A percentile compares a stretch with the other conserved stretches of the same genome.
phyloP scores from a whole-genome alignment of 1,140 invertebrate species.

The Sycophila sp. region DNA sequence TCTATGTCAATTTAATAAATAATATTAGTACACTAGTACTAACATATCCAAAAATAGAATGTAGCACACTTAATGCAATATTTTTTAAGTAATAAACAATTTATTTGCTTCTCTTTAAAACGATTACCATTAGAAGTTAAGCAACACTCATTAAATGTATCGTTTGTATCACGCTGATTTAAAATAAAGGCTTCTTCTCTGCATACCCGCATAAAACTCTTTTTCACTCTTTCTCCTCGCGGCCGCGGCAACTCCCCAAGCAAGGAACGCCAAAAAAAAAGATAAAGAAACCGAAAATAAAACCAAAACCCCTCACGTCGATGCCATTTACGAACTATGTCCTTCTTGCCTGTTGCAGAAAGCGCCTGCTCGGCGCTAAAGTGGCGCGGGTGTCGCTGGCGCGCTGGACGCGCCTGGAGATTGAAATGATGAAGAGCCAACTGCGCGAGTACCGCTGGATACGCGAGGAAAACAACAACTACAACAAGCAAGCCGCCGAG shows the following conservation, averaged over 20 bases:
- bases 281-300: too few relatives aligned
- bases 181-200: too few relatives aligned
- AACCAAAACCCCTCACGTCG: neutral
- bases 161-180: neutral
- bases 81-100: too few relatives aligned
- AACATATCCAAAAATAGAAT: too few relatives aligned
- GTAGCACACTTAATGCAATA: too few relatives aligned
- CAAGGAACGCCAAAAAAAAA: neutral
- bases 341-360: conserved; percentile 24
- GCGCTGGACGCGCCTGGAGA: conserved; percentile 25
- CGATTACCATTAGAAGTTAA: neutral
- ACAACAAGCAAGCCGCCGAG: neutral
- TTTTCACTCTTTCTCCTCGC: too few relatives aligned
- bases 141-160: neutral
- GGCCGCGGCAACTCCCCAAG: too few relatives aligned
- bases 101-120: too few relatives aligned
- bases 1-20: too few relatives aligned
- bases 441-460: conserved; percentile 9
- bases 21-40: too few relatives aligned
- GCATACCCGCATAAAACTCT: too few relatives aligned
- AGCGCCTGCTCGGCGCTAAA: neutral
- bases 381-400: neutral
- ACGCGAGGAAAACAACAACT: neutral
- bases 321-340: neutral
- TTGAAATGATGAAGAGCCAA: conserved; percentile 25